Evolutionary conservation across 2,888 invertebrate species (phyloP), one percentile per base, ranked within the genome.

Genomic region (Sesamia inferens): DNA sequence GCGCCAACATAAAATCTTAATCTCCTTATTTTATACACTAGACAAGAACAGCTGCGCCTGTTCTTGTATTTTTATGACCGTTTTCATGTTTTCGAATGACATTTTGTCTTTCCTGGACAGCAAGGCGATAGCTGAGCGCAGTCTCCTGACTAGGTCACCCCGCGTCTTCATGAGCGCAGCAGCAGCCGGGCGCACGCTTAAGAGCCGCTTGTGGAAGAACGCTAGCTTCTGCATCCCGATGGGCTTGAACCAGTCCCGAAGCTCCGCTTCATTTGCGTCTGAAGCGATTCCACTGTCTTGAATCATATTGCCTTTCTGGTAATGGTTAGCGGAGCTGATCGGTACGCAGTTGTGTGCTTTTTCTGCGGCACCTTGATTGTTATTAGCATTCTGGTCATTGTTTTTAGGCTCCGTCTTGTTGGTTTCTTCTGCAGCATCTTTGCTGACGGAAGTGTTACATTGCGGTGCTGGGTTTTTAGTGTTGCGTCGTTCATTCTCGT

Each of bases 1-100:
- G n/a, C n/a, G n/a, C n/a, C n/a, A n/a, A 88, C 88, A 86, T 88
- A 85, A 88, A 87, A 87, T 88, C 85, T 85, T 86, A 82, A 84
- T 82, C 86, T 86, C 86, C 85, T 85, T 84, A 87, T 81, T 90
- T 92, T 93, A 94, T 86, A 93, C 89, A 88, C 90, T 92, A 73
- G 89, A 90, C 91, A 95, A 91, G 92, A 95, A 94, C 89, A 85
- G 74, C 80, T 90, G 90, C 55, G 92, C 93, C 79, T 93, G 90
- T 44, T 90, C 82, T 85, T 94, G 92, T 55, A 91, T 85, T 82
- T 90, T 94, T 69, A 74, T 93, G 80, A 93, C 88, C 85, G 93
- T 95, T 85, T 92, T 95, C 76, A 89, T 78, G 44, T 79, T 78
- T 76, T 92, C 94, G 51, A 91, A 88, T 59, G 92, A 87, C 64